Evolutionary conservation across 2,797 vertebrate species (phyloP), one percentile per base, ranked within the genome.

Genomic region (Etheostoma perlongum): DNA sequence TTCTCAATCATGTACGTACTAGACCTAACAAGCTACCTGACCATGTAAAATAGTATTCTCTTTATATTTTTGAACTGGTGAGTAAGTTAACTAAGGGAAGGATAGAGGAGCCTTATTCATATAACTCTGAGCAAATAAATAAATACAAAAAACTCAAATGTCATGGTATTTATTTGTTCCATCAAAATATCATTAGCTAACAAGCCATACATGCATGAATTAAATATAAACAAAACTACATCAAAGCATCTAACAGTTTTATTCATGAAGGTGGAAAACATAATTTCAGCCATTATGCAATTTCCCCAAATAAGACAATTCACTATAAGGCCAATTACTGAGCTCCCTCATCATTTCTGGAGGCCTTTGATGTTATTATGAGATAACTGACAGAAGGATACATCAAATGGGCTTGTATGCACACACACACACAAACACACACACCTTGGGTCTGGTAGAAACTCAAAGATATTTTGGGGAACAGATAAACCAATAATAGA

Each of bases 311-410:
- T 66, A 68, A 68, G 61, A 42, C 62, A 59, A 64, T 71, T 72
- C 72, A 75, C 72, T 73, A 58, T 79, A 86, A 81, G 73, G 66
- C 16, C 76, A 76, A 88, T 86, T 62, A 77, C 77, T 30, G 27
- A 72, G 54, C 30, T 82, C 65, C 30, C 42, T 70, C 48, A 49
- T 82, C 48, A 36, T 75, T 68, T 73, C 63, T 49, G 16, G 10
- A 79, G 36, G 60, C 30, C 83, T 89, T 92, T 88, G 84, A 90
- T 85, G 83, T 84, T 67, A 44, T 79, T 62, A 69, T 72, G 44
- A 74, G 60, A 75, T 76, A 68, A 69, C 42, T 36, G 27, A 64
- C 21, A 70, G n/a, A 18, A 36, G 5, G 27, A 42, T 51, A 48
- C 52, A 69, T 65, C 16, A 57, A 33, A 33, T 33, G n/a, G 66